Evolutionary conservation across 2,797 vertebrate genomes (phyloP).

Genomic region (Pipistrellus pygmaeus): DNA sequence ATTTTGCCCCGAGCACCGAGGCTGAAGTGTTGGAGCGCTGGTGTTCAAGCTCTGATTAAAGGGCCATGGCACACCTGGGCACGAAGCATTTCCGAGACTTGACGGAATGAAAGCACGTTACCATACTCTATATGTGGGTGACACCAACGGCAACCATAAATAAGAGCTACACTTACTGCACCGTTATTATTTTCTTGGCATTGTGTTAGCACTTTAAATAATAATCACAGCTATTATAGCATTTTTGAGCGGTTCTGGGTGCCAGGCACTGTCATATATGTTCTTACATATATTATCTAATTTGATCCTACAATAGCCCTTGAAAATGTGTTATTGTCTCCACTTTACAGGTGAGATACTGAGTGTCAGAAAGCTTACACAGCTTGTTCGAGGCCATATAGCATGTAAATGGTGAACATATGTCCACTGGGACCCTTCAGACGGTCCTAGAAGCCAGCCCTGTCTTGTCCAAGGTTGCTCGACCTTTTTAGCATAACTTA

Average conservation of each 20-base stretch:
- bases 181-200: not conserved
- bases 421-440: not conserved
- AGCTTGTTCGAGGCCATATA: not conserved
- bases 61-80: not conserved
- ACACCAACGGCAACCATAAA: not conserved
- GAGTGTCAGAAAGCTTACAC: not conserved
- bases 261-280: not conserved
- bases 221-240: not conserved
- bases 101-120: not conserved
- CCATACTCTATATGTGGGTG: not conserved
- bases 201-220: constrained; percentile 14
- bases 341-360: not conserved
- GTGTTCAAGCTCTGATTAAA: constrained; percentile 10
- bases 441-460: not conserved
- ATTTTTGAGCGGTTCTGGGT: not conserved
- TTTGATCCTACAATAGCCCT: not conserved
- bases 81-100: not conserved
- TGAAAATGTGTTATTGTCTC: not conserved
- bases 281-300: constrained; percentile 4
- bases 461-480: not conserved
- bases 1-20: not conserved
- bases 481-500: not conserved
- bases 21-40: not conserved
- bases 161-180: not conserved
- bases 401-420: not conserved